Evolutionary conservation across 1,140 invertebrate species (phyloP), one percentile per base, ranked within the genome.

Genomic region (Littorina saxatilis): DNA sequence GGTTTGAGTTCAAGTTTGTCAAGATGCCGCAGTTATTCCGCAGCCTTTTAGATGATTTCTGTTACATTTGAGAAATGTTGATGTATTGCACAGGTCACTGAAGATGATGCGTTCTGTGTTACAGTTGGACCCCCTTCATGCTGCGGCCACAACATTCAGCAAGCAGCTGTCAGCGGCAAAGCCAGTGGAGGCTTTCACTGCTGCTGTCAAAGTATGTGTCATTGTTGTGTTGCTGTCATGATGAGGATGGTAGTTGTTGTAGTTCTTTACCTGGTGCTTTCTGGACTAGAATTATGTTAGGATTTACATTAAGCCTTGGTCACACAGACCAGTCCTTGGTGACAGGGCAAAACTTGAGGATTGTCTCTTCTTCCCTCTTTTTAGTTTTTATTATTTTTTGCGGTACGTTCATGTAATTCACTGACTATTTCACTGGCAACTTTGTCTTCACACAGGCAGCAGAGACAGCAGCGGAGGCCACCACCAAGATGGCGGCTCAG

Each of bases 401-500:
- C 27, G 23, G 13, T 23, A 58, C 27, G 2, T 58, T n/a, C 20
- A 58, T 58, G 55, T 52, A 52, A 20, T 11, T 15, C 23, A 1
- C 47, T 20, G 23, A n/a, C n/a, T n/a, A n/a, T n/a, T 50, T 9
- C 47, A 50, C 9, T 50, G 47, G 9, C 9, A 11, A 20, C 20
- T 50, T 20, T 50, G 20, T 29, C 11, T 63, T 63, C 9, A 4
- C 80, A 43, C 80, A 93, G 86, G 94, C 93, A 66, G 88, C 90
- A 0, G 81, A 90, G 72, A 89, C 90, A 68, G 93, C 92, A 11
- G 94, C 94, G 43, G 86, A 94, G 82, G 85, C 86, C 9, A 95
- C 95, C 4, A 93, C 93, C 80, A 73, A 88, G 63, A 95, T 95
- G 94, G 90, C 89, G 81, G 94, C 95, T 0, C 93, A 89, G 84